Conservation (phyloP, 2,888 invertebrate species). For the Tiphia femorata region DNA sequence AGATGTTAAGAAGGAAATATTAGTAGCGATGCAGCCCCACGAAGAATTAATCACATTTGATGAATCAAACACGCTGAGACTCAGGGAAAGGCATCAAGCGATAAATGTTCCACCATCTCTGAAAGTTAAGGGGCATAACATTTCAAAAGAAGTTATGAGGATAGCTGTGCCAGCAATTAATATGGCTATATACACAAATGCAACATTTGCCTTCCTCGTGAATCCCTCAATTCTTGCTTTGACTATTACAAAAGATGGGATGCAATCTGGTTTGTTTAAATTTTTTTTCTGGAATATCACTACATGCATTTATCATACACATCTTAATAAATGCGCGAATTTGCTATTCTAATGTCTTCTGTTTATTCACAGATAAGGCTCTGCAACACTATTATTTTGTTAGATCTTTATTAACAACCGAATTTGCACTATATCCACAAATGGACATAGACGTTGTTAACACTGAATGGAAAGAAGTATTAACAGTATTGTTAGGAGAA, state of each 20-base stretch:
- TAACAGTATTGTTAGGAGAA: conserved; percentile 46
- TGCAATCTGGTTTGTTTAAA: too few relatives aligned
- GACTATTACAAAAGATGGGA: too few relatives aligned
- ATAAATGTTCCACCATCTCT: conserved; percentile 37
- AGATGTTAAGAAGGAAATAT: conserved; percentile 62
- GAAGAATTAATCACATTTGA: conserved; percentile 58
- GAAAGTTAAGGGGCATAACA: conserved; percentile 72
- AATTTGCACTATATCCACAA: conserved; percentile 57
- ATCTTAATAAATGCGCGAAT: conserved; percentile 1
- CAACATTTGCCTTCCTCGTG: conserved; percentile 78
- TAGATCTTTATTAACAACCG: conserved; percentile 54
- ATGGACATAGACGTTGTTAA: conserved; percentile 39
- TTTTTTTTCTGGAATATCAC: too few relatives aligned
- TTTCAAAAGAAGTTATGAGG: conserved; percentile 78
- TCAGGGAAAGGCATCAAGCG: conserved; percentile 54
- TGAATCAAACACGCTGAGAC: conserved; percentile 42
- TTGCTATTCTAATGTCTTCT: neutral
- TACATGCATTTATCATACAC: too few relatives aligned
- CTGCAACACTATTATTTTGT: conserved; percentile 53
- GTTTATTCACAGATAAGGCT: conserved; percentile 47
- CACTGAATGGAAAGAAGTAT: conserved; percentile 54
- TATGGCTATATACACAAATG: conserved; percentile 83
- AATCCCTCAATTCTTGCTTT: conserved; percentile 72
- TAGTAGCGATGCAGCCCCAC: conserved; percentile 56
- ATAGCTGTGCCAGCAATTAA: conserved; percentile 79